phyloP scores from a whole-genome alignment of 2,797 vertebrate species.

The Cichlasoma orientale region DNA sequence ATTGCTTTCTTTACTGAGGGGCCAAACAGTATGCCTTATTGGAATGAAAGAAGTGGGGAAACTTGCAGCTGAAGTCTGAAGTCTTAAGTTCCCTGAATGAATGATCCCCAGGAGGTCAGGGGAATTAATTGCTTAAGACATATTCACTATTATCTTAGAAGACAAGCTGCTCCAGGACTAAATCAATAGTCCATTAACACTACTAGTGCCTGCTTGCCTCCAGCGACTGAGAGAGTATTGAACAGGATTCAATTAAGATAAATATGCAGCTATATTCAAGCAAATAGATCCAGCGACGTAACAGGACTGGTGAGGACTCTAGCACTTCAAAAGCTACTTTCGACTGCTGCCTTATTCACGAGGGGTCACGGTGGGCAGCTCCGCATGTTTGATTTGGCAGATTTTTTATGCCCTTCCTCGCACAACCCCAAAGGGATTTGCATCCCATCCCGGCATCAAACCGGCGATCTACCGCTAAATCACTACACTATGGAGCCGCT shows the following conservation, averaged over 20 bases:
- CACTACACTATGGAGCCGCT: neutral
- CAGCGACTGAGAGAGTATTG: slow-evolving; percentile 18
- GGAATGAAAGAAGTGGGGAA: slow-evolving; percentile 6
- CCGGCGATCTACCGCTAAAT: neutral
- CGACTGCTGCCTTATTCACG: neutral
- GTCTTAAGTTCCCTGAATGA: slow-evolving; percentile 51
- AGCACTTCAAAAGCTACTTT: slow-evolving; percentile 6
- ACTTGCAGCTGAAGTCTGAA: slow-evolving; percentile 19
- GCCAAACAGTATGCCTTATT: slow-evolving; percentile 20
- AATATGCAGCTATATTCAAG: slow-evolving; percentile 52
- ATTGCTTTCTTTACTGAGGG: slow-evolving; percentile 33
- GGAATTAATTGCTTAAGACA: slow-evolving; percentile 46
- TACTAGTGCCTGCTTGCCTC: slow-evolving; percentile 29
- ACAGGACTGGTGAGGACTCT: neutral
- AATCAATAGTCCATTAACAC: slow-evolving; percentile 78
- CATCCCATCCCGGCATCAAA: neutral
- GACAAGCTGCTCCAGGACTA: slow-evolving; percentile 41
- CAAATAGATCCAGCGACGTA: neutral
- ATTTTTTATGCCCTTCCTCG: neutral
- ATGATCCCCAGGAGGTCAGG: slow-evolving; percentile 33
- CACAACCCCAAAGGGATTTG: neutral
- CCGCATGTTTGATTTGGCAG: neutral
- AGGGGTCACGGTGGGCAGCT: neutral
- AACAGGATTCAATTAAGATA: slow-evolving; percentile 68
- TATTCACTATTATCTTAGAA: slow-evolving; percentile 59